Percentiles rank a stretch among this genome's conserved stretches.
These are phyloP conservation scores for Zele albiditarsus DNA, from an alignment of 2,888 invertebrate species.

Conservation along the genomic window DNA sequence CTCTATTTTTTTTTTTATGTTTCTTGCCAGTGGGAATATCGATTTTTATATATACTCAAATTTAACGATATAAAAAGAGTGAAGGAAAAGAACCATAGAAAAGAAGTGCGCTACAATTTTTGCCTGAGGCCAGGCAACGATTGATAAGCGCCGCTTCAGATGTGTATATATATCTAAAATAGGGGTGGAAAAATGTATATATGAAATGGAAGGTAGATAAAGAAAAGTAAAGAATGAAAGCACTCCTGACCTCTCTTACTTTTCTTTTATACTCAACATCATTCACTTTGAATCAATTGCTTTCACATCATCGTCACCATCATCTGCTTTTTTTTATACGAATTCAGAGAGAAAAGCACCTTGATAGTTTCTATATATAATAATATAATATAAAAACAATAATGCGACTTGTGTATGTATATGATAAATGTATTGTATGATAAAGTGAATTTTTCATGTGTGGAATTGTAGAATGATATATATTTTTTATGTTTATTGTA, in stretches of 20 bases:
- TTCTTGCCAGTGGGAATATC: not conserved
- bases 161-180: not conserved
- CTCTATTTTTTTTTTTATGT: not conserved
- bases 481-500: too few relatives aligned
- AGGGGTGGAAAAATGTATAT: not conserved
- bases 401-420: too few relatives aligned
- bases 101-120: constrained; percentile 6
- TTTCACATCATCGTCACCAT: constrained; percentile 14
- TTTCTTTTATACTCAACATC: not conserved
- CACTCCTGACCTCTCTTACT: constrained; percentile 21
- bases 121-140: constrained; percentile 13
- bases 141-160: constrained; percentile 23
- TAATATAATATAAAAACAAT: too few relatives aligned
- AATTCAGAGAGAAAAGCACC: not conserved
- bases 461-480: too few relatives aligned
- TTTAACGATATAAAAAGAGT: not conserved
- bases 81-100: not conserved
- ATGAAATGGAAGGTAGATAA: constrained; percentile 5
- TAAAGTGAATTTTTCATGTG: too few relatives aligned
- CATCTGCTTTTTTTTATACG: not conserved
- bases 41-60: constrained; percentile 15
- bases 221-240: constrained; percentile 3
- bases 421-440: too few relatives aligned
- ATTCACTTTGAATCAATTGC: constrained; percentile 9
- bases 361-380: too few relatives aligned